Evolutionary conservation across 2,888 invertebrate species (phyloP), one percentile per base, ranked within the genome.

Genomic region (Arctia plantaginis): DNA sequence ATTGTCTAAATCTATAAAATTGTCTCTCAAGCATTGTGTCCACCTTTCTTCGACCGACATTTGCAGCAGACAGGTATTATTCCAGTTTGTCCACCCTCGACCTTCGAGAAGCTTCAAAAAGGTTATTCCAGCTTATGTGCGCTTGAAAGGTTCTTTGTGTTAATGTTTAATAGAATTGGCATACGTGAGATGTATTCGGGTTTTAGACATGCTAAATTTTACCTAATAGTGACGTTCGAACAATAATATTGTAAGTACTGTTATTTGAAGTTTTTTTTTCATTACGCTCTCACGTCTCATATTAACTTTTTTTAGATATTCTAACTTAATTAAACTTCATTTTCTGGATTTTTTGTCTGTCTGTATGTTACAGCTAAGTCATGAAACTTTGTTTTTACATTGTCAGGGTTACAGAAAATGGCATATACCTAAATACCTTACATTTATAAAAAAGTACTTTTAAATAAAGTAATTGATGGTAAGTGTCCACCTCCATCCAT

Each of bases 51-150:
- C 62, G n/a, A 30, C 41, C 67, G 74, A 71, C 70, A 68, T 75
- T 74, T 78, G 65, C 75, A 51, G 47, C 41, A 59, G 76, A 76
- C 78, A 78, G 76, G 77, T 78, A 72, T 77, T 78, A 73, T 77
- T 77, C 64, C 39, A 69, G 67, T 75, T 41, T 64, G 65, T 35
- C 67, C 66, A 27, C 39, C 27, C 64, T 59, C 68, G 69, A 65
- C 77, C 82, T 84, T 79, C 69, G 64, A 72, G 66, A 62, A 30
- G 69, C 71, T 67, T 69, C 70, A 74, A 78, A 75, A 75, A 75
- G 66, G 64, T 44, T 39, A n/a, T 33, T 51, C 27, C 23, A 65
- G 41, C 20, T 47, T 70, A 20, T 67, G 18, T 30, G 69, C 51
- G 35, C 35, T 44, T 64, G 66, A 64, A 71, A 67, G 67, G 68